phyloP scores from a whole-genome alignment of 2,113 vertebrate genomes.

The Saguinus midas region DNA sequence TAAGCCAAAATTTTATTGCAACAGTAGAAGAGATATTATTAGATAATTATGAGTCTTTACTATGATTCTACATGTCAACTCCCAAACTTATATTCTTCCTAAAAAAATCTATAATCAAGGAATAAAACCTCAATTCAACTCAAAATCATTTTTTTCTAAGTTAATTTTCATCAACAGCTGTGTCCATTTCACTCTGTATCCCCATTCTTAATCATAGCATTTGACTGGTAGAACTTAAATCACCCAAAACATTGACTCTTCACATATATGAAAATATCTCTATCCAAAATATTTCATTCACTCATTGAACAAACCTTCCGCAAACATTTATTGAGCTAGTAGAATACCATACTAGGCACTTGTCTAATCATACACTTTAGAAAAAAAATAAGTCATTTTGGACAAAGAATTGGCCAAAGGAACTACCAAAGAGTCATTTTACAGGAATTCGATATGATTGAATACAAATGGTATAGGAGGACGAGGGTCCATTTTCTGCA shows the following conservation, averaged over 20 bases:
- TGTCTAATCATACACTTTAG: not conserved
- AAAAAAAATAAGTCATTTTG: not conserved
- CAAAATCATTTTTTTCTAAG: not conserved
- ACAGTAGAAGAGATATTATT: not conserved
- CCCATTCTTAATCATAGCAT: not conserved
- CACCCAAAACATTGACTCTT: not conserved
- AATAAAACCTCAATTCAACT: not conserved
- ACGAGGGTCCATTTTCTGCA: not conserved
- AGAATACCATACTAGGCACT: not conserved
- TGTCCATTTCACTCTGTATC: not conserved
- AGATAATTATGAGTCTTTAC: not conserved
- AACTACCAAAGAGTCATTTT: not conserved
- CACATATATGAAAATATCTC: not conserved
- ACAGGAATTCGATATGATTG: not conserved
- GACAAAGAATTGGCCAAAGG: not conserved
- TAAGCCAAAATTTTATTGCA: not conserved
- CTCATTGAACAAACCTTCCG: not conserved
- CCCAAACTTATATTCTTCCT: not conserved
- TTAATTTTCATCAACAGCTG: not conserved
- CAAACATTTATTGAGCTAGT: not conserved
- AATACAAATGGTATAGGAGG: not conserved
- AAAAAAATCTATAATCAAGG: not conserved
- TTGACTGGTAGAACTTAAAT: not conserved
- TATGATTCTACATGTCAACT: not conserved
- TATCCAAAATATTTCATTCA: not conserved